Conservation (phyloP, 2,888 invertebrate genomes). For the Platycnemis pennipes region DNA sequence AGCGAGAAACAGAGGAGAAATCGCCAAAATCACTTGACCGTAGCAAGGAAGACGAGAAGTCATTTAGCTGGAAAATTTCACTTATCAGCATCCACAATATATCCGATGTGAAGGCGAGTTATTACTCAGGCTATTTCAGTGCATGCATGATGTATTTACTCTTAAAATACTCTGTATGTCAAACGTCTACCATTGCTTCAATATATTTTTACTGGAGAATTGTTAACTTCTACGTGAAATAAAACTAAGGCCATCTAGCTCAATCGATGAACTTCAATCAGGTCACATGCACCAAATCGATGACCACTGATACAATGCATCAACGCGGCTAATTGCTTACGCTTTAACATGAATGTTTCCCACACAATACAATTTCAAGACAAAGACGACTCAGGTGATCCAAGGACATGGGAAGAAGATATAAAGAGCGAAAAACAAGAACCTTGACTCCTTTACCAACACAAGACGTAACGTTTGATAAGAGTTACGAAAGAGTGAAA, state of each 20-base stretch:
- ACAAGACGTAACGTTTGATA: constrained; percentile 25
- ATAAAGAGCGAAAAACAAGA: constrained; percentile 10
- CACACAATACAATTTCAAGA: background rate
- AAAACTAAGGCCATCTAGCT: too few species aligned
- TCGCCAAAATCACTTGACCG: background rate
- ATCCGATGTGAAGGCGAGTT: too few species aligned
- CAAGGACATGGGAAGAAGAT: constrained; percentile 26
- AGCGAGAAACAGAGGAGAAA: background rate
- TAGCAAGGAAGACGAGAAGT: background rate
- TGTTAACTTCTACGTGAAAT: too few species aligned
- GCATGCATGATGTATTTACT: too few species aligned
- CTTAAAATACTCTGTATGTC: too few species aligned
- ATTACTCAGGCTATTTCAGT: too few species aligned
- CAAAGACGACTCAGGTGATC: background rate
- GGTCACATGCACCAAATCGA: too few species aligned
- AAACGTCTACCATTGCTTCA: too few species aligned
- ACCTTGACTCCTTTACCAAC: constrained; percentile 58
- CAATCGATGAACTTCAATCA: too few species aligned
- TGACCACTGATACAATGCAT: background rate
- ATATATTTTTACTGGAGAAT: too few species aligned
- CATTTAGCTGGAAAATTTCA: background rate
- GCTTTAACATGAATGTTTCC: background rate
- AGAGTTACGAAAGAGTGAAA: constrained; percentile 55
- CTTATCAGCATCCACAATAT: background rate
- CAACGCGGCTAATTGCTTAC: background rate